These are phyloP conservation scores for Diadema setosum DNA, from an alignment of 35 echinoderm and acorn worm species.

Conservation along the genomic window DNA sequence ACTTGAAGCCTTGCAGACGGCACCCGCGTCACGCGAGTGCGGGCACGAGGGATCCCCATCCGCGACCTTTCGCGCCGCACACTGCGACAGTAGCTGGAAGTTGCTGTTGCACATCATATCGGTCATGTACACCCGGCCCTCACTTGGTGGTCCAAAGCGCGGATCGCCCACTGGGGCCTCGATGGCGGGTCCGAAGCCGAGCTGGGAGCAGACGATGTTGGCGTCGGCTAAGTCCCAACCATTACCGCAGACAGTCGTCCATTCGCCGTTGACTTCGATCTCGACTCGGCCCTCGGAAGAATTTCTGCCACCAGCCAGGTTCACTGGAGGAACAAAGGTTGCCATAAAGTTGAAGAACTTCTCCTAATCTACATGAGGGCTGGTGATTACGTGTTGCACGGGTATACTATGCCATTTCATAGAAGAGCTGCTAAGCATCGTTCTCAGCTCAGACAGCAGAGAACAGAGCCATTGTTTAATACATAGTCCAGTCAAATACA, in stretches of 20 bases:
- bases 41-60: background rate
- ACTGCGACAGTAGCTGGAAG: constrained; percentile 1
- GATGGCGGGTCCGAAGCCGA: background rate
- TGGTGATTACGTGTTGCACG: too few species aligned
- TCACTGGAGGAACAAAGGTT: background rate
- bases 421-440: too few species aligned
- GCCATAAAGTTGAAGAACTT: too few species aligned
- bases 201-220: background rate
- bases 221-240: background rate
- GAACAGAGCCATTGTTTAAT: too few species aligned
- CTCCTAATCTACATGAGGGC: too few species aligned
- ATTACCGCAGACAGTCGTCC: background rate
- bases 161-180: background rate
- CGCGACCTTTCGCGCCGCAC: background rate
- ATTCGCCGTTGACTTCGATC: background rate
- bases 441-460: too few species aligned
- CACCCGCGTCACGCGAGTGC: background rate
- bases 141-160: background rate
- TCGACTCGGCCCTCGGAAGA: background rate
- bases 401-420: too few species aligned
- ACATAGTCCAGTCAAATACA: too few species aligned
- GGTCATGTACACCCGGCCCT: background rate
- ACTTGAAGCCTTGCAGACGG: background rate
- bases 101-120: background rate
- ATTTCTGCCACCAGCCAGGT: background rate